These are phyloP conservation scores for Ooceraea biroi DNA, from an alignment of 1,140 invertebrate genomes.

Conservation along the genomic window DNA sequence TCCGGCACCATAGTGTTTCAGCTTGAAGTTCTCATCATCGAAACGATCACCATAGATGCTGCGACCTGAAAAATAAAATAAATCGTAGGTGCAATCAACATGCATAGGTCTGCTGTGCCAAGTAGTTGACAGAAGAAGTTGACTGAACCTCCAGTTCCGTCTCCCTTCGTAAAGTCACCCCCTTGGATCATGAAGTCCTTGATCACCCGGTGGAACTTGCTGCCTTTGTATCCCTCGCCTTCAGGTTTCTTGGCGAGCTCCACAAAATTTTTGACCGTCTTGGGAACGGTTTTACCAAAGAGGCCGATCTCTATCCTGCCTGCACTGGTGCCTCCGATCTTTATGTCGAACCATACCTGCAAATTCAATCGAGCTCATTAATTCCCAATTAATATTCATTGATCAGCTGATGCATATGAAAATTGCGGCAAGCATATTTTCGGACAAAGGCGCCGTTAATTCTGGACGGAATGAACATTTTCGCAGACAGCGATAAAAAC, in stretches of 20 bases:
- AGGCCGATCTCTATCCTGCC: slow-evolving; percentile 97
- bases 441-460: slow-evolving; percentile 8
- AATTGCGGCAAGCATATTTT: too few relatives aligned
- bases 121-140: slow-evolving; percentile 8
- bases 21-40: slow-evolving; percentile 98
- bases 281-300: slow-evolving; percentile 98
- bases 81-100: not conserved
- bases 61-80: slow-evolving; percentile 88
- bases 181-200: slow-evolving; percentile 98
- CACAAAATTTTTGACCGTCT: slow-evolving; percentile 97
- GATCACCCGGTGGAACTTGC: slow-evolving; percentile 97
- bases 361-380: slow-evolving; percentile 43
- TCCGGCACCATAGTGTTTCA: slow-evolving; percentile 98
- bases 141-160: slow-evolving; percentile 94
- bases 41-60: slow-evolving; percentile 98
- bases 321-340: slow-evolving; percentile 91
- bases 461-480: not conserved
- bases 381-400: too few relatives aligned
- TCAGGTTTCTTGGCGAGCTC: slow-evolving; percentile 92
- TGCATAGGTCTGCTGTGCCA: not conserved
- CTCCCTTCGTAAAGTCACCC: slow-evolving; percentile 96
- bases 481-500: slow-evolving; percentile 1
- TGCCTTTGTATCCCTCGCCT: slow-evolving; percentile 95
- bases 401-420: not conserved
- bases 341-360: slow-evolving; percentile 98